A percentile compares a stretch with the other conserved stretches of the same genome.
Evolutionary conservation across 2,797 vertebrate species (phyloP).

Genomic region (Trachops cirrhosus): DNA sequence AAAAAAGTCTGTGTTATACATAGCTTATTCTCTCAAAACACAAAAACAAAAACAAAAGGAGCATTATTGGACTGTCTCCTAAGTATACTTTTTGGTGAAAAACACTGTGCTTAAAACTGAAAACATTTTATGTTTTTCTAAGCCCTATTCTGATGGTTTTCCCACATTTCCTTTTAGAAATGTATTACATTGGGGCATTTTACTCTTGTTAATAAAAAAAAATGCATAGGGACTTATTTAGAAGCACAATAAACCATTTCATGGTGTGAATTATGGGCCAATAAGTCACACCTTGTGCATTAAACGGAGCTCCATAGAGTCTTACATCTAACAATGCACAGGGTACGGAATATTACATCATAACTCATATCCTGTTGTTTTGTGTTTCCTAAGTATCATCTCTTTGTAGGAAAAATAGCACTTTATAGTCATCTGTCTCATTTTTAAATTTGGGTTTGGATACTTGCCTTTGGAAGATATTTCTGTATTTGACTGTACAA

Average conservation of each 20-base stretch:
- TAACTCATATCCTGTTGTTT: constrained; percentile 50
- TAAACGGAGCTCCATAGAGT: constrained; percentile 28
- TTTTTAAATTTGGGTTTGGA: constrained; percentile 26
- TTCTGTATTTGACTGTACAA: neutral
- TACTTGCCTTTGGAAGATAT: neutral
- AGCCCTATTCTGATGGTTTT: constrained; percentile 31
- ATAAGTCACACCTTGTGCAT: constrained; percentile 52
- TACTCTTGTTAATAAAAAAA: constrained; percentile 73
- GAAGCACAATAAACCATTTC: constrained; percentile 62
- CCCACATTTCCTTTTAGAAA: constrained; percentile 56
- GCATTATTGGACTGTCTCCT: neutral
- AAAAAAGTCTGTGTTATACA: neutral
- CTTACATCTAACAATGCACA: constrained; percentile 43
- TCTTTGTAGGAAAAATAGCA: neutral
- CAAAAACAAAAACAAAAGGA: neutral
- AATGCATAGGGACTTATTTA: constrained; percentile 61
- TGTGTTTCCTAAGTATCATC: constrained; percentile 49
- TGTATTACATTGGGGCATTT: constrained; percentile 59
- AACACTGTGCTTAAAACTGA: constrained; percentile 60
- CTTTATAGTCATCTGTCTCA: constrained; percentile 42
- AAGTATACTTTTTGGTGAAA: constrained; percentile 13
- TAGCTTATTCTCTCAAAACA: neutral
- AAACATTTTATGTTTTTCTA: constrained; percentile 28
- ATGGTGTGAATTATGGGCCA: constrained; percentile 55
- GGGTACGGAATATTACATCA: constrained; percentile 46